Percentiles rank a stretch among this genome's conserved stretches.
phyloP scores from a whole-genome alignment of 2,113 vertebrate genomes.

The Steatornis caripensis region DNA sequence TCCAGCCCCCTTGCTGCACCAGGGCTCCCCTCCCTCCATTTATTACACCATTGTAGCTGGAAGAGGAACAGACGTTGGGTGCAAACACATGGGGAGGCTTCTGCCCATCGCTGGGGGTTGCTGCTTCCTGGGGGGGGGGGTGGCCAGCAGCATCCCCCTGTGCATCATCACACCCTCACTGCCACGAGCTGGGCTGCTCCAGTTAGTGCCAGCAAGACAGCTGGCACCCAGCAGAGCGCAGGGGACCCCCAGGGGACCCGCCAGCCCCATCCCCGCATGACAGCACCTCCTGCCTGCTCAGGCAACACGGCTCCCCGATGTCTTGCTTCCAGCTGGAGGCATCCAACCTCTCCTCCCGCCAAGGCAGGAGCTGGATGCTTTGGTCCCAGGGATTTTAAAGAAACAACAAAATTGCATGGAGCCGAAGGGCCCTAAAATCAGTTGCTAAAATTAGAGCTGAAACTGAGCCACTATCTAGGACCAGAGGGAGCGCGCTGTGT shows the following conservation, averaged over 20 bases:
- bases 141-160: not conserved
- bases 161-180: not conserved
- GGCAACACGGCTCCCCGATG: not conserved
- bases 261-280: not conserved
- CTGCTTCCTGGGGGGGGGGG: too few relatives aligned
- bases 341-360: not conserved
- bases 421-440: not conserved
- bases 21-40: not conserved
- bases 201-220: not conserved
- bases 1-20: not conserved
- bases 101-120: fast-evolving
- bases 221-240: not conserved
- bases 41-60: not conserved
- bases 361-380: fast-evolving
- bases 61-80: not conserved
- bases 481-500: not conserved
- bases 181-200: fast-evolving
- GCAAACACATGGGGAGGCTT: fast-evolving
- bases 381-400: not conserved
- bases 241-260: not conserved
- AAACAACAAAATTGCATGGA: not conserved
- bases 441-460: conserved; percentile 57
- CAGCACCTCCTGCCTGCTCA: not conserved
- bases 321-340: not conserved
- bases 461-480: conserved; percentile 37